Percentiles rank a stretch among this genome's conserved stretches.
These are phyloP conservation scores for Drosophila neocordata DNA, from an alignment of 1,140 invertebrate genomes.

Conservation along the genomic window DNA sequence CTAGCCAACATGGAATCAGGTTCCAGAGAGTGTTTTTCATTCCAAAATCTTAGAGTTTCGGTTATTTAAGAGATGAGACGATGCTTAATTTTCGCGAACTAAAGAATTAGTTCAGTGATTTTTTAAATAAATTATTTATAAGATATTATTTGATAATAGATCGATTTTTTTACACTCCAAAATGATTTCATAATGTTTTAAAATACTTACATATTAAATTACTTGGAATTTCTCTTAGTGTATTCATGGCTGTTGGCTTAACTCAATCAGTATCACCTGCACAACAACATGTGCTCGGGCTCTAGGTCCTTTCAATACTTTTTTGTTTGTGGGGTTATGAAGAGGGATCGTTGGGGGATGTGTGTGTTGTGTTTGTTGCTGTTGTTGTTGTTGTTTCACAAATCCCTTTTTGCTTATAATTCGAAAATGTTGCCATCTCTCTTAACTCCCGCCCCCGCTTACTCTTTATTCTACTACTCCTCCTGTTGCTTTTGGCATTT, in stretches of 20 bases:
- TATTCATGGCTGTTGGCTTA: constrained; percentile 68
- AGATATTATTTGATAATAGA: too few relatives aligned
- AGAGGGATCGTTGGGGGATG: neutral
- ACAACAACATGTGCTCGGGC: constrained; percentile 40
- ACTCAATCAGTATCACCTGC: constrained; percentile 76
- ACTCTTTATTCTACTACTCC: neutral
- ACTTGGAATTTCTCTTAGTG: constrained; percentile 23
- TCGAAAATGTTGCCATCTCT: constrained; percentile 58
- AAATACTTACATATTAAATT: too few relatives aligned
- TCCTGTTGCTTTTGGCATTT: constrained; percentile 77
- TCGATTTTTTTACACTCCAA: too few relatives aligned
- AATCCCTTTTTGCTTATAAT: constrained; percentile 82
- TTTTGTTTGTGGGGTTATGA: constrained; percentile 23
- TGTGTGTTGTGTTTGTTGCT: constrained; percentile 16
- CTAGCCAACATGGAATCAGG: too few relatives aligned
- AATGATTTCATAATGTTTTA: too few relatives aligned
- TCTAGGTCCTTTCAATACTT: constrained; percentile 23
- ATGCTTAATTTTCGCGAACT: too few relatives aligned
- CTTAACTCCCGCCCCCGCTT: neutral
- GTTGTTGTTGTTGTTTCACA: constrained; percentile 41
- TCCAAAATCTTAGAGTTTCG: too few relatives aligned
- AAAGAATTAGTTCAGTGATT: too few relatives aligned
- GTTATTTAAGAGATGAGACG: too few relatives aligned
- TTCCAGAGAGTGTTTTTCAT: too few relatives aligned
- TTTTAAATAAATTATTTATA: too few relatives aligned